phyloP scores from a whole-genome alignment of 1,140 invertebrate genomes.

The Lutraria rhynchaena region DNA sequence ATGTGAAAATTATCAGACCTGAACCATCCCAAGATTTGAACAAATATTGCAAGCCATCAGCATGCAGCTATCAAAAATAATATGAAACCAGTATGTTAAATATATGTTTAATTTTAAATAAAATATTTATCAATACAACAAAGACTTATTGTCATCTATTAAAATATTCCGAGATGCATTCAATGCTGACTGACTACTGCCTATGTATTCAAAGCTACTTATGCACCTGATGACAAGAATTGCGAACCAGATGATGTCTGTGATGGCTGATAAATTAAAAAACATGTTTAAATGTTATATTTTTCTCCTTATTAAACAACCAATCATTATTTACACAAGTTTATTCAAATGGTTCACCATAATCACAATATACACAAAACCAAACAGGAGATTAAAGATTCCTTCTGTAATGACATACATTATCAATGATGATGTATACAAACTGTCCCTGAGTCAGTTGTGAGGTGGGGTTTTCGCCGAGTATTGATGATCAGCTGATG shows the following conservation, averaged over 20 bases:
- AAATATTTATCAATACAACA: slow-evolving; percentile 34
- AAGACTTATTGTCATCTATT: neutral
- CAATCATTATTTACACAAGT: neutral
- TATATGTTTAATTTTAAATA: slow-evolving; percentile 26
- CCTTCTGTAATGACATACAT: slow-evolving; percentile 28
- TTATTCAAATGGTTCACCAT: slow-evolving; percentile 34
- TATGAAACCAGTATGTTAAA: too few relatives aligned
- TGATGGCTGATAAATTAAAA: too few relatives aligned
- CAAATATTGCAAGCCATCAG: neutral
- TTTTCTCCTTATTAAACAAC: too few relatives aligned
- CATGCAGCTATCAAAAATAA: neutral
- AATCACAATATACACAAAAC: slow-evolving; percentile 51
- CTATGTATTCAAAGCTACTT: too few relatives aligned
- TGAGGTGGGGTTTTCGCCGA: slow-evolving; percentile 23
- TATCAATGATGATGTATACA: slow-evolving; percentile 3
- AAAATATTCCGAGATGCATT: too few relatives aligned
- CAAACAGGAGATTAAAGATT: slow-evolving; percentile 21
- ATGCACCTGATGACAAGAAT: too few relatives aligned
- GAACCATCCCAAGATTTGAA: too few relatives aligned
- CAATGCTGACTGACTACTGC: too few relatives aligned
- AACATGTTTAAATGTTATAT: too few relatives aligned
- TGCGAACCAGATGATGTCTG: too few relatives aligned
- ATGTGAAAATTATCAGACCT: too few relatives aligned
- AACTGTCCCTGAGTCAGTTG: slow-evolving; percentile 52
- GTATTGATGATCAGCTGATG: slow-evolving; percentile 56